Evolutionary conservation across 2,888 invertebrate species (phyloP).

Genomic region (Phania funesta): DNA sequence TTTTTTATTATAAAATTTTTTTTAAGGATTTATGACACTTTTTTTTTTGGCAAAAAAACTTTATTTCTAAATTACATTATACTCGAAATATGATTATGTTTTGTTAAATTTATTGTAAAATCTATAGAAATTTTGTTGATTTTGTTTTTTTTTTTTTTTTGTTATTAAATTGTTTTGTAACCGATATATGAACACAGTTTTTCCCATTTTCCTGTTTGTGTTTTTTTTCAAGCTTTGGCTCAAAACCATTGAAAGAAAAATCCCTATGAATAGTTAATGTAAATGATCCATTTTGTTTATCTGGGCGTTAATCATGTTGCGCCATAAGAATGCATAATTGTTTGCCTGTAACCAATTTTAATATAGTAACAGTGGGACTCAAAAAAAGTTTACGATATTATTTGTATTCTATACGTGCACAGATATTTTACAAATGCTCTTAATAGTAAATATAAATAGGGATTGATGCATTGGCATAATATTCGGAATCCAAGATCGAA

Average conservation of each 20-base stretch:
- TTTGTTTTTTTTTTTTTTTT: slow-evolving; percentile 25
- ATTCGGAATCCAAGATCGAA: too few relatives aligned
- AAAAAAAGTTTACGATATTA: not conserved
- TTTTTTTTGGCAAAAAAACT: slow-evolving; percentile 40
- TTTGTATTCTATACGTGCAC: too few relatives aligned
- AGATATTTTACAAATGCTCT: too few relatives aligned
- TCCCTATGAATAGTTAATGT: slow-evolving; percentile 51
- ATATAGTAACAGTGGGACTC: not conserved
- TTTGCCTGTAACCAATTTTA: not conserved
- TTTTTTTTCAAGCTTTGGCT: slow-evolving; percentile 24
- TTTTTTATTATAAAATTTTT: slow-evolving; percentile 38
- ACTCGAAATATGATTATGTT: slow-evolving; percentile 61
- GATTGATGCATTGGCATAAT: too few relatives aligned
- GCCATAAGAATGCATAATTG: slow-evolving; percentile 25
- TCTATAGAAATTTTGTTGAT: slow-evolving; percentile 33
- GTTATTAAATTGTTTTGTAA: slow-evolving; percentile 60
- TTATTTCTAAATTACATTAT: slow-evolving; percentile 51
- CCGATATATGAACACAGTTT: slow-evolving; percentile 55
- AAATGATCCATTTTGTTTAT: slow-evolving; percentile 61
- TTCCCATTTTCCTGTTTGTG: slow-evolving; percentile 29
- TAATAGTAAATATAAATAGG: too few relatives aligned
- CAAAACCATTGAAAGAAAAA: slow-evolving; percentile 11
- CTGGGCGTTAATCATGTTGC: slow-evolving; percentile 65
- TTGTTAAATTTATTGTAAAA: slow-evolving; percentile 63
- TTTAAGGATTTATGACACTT: slow-evolving; percentile 55